Percentiles rank a stretch among this genome's conserved stretches.
Conservation (phyloP, 37 sponge, comb jelly and placozoan species). For the Chondrilla cf. caribensis region DNA sequence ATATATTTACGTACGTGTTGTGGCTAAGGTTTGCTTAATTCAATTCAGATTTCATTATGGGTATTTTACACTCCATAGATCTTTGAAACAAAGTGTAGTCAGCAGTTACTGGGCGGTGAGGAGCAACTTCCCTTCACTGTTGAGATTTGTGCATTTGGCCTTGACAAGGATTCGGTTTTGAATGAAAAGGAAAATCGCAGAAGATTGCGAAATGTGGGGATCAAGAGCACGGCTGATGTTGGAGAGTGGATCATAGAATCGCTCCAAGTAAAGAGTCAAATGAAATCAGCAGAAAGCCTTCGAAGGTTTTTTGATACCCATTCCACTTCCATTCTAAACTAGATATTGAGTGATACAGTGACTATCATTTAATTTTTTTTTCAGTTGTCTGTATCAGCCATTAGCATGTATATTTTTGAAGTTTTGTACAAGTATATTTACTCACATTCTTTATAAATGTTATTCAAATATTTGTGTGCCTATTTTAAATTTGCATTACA, state of each 20-base stretch:
- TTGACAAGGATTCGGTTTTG: slow-evolving; percentile 23
- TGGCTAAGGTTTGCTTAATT: no score
- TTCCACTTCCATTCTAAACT: not conserved
- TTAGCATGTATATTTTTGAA: no score
- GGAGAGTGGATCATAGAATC: slow-evolving; percentile 40
- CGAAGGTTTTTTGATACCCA: not conserved
- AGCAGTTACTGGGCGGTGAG: not conserved
- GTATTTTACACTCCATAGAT: no score
- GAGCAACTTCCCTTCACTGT: not conserved
- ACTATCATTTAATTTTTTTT: no score
- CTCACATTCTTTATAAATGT: no score
- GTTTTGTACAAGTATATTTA: no score
- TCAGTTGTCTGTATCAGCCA: no score
- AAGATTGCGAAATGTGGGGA: slow-evolving; percentile 31
- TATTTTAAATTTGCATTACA: no score
- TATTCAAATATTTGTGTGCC: no score
- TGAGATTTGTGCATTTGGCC: slow-evolving; percentile 5
- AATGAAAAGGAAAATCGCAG: not conserved
- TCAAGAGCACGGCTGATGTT: slow-evolving; percentile 42
- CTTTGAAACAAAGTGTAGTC: not conserved
- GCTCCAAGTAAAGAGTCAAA: slow-evolving; percentile 27
- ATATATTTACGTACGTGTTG: no score
- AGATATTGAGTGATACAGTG: no score
- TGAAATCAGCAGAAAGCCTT: slow-evolving; percentile 33
- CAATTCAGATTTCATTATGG: no score